These are phyloP conservation scores for Tautogolabrus adspersus DNA, from an alignment of 2,113 vertebrate species.

Conservation along the genomic window DNA sequence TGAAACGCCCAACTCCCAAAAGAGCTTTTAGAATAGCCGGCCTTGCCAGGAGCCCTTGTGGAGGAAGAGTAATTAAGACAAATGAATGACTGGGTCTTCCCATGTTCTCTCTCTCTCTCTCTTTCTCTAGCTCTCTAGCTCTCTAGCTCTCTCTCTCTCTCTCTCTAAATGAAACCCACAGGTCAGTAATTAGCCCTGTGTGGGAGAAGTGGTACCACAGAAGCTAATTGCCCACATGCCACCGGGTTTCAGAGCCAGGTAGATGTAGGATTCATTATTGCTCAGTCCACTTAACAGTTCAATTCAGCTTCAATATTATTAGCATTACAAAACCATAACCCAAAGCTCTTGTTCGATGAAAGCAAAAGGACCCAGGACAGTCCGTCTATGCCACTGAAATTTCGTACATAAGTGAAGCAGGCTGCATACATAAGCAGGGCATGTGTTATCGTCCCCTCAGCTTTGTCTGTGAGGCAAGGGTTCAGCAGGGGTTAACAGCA, in stretches of 20 bases:
- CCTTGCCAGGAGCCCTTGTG: conserved; percentile 74
- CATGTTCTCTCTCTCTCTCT: conserved; percentile 45
- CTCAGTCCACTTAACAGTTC: background rate
- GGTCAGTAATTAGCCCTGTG: conserved; percentile 81
- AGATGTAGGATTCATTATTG: conserved; percentile 24
- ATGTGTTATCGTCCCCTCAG: conserved; percentile 60
- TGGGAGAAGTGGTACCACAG: conserved; percentile 60
- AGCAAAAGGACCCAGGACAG: background rate
- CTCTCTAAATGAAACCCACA: conserved; percentile 80
- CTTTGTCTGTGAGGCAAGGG: conserved; percentile 72
- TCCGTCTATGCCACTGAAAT: background rate
- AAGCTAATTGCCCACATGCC: conserved; percentile 73
- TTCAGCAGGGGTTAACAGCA: conserved; percentile 81
- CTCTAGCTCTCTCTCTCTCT: conserved; percentile 27
- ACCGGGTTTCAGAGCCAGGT: conserved; percentile 65
- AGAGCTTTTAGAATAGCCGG: conserved; percentile 70
- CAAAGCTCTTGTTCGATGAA: background rate
- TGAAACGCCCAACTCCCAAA: conserved; percentile 44
- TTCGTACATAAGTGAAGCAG: conserved; percentile 10
- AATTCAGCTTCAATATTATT: conserved; percentile 14
- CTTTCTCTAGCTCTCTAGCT: conserved; percentile 22
- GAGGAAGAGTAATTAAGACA: conserved; percentile 79
- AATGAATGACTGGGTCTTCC: conserved; percentile 74
- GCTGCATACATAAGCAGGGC: conserved; percentile 45
- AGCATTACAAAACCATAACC: conserved; percentile 7